A percentile compares a stretch with the other conserved stretches of the same genome.
Conservation (phyloP, 2,888 invertebrate genomes). For the Anthophora plumipes region DNA sequence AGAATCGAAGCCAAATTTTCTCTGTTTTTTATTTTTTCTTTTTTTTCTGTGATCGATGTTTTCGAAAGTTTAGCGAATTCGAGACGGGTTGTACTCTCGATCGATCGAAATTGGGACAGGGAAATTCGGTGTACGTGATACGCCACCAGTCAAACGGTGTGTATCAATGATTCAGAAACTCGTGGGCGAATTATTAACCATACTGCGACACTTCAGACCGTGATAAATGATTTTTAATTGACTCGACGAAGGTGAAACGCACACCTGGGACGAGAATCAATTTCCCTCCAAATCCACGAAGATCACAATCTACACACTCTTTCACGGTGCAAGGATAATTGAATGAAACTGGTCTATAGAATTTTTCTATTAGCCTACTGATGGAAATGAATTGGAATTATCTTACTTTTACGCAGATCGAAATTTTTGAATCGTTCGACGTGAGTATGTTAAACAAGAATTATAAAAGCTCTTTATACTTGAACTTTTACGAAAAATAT, state of each 20-base stretch:
- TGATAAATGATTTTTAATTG: slow-evolving; percentile 25
- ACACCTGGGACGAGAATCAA: neutral
- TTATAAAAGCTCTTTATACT: too few relatives aligned
- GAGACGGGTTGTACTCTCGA: neutral
- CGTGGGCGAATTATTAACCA: neutral
- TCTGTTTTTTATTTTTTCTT: too few relatives aligned
- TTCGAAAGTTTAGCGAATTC: neutral
- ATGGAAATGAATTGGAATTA: neutral
- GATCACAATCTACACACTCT: slow-evolving; percentile 13
- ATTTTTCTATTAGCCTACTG: neutral
- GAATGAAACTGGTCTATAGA: neutral
- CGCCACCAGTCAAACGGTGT: too few relatives aligned
- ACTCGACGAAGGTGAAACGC: neutral
- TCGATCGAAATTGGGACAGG: neutral
- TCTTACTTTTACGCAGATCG: too few relatives aligned
- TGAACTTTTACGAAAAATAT: too few relatives aligned
- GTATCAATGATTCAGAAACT: too few relatives aligned
- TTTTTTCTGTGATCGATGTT: neutral
- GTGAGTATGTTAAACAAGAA: too few relatives aligned
- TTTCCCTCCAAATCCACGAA: slow-evolving; percentile 16
- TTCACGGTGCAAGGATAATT: slow-evolving; percentile 1
- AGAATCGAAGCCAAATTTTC: too few relatives aligned
- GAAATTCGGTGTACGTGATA: neutral
- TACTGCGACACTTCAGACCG: neutral
- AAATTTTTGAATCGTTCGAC: too few relatives aligned